Conservation (phyloP, 2,888 invertebrate genomes). For the Harpalus rubripes region DNA sequence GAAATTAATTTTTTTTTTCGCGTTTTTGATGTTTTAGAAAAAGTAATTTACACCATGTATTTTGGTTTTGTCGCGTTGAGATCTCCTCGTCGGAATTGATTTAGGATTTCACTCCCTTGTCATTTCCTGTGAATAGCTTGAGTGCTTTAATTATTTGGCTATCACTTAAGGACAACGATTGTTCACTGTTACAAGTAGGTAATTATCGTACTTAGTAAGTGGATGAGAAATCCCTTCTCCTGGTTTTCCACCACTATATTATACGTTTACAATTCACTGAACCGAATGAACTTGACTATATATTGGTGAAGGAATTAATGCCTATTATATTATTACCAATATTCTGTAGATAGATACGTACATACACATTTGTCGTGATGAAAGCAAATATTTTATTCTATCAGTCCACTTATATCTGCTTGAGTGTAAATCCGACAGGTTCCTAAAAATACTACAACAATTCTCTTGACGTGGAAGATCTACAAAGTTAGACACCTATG, state of each 20-base stretch:
- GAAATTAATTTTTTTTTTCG: too few relatives aligned
- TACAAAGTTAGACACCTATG: background rate
- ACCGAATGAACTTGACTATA: background rate
- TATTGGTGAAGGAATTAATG: background rate
- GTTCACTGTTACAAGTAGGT: constrained; percentile 33
- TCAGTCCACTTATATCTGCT: too few relatives aligned
- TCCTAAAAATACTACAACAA: background rate
- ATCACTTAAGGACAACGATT: constrained; percentile 39
- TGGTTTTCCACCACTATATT: background rate
- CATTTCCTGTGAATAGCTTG: background rate
- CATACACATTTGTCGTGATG: background rate
- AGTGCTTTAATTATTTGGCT: constrained; percentile 43
- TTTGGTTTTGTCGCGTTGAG: background rate
- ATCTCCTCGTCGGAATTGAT: background rate
- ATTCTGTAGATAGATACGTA: background rate
- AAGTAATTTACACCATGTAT: too few relatives aligned
- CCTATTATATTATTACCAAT: background rate
- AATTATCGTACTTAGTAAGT: constrained; percentile 28
- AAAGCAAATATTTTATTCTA: too few relatives aligned
- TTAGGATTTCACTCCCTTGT: background rate
- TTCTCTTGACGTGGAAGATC: background rate
- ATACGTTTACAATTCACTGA: background rate
- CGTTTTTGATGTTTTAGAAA: too few relatives aligned
- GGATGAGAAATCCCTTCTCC: constrained; percentile 26
- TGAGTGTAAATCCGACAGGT: too few relatives aligned